Evolutionary conservation across 2,888 invertebrate species (phyloP).

Genomic region (Caenorhabditis sp.): DNA sequence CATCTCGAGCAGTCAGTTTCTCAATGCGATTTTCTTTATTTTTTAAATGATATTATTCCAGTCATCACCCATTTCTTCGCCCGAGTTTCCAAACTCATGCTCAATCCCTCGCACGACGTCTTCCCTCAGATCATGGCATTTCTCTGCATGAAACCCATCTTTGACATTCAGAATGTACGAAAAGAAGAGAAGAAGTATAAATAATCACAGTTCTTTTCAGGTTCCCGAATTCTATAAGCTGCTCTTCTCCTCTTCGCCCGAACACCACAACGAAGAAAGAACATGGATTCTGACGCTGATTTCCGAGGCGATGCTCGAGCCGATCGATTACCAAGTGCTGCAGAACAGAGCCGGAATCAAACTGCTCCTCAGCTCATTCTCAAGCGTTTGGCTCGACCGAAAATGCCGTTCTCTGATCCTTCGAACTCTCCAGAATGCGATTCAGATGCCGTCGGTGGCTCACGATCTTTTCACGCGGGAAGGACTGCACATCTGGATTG

Average conservation of each 20-base stretch:
- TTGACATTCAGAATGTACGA: conserved; percentile 84
- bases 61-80: conserved; percentile 86
- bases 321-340: conserved; percentile 86
- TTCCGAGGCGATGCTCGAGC: conserved; percentile 86
- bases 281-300: conserved; percentile 88
- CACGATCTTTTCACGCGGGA: conserved; percentile 58
- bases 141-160: conserved; percentile 86
- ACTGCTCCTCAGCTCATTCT: conserved; percentile 53
- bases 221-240: conserved; percentile 91
- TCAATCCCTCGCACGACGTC: conserved; percentile 86
- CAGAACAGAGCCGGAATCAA: conserved; percentile 79
- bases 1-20: conserved; percentile 63
- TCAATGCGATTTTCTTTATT: not conserved
- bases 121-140: conserved; percentile 88
- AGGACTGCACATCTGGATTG: conserved; percentile 65
- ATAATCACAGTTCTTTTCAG: conserved; percentile 2
- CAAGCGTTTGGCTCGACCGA: conserved; percentile 39
- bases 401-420: conserved; percentile 42
- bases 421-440: conserved; percentile 33
- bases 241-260: conserved; percentile 87
- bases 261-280: conserved; percentile 83
- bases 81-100: conserved; percentile 85
- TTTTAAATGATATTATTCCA: conserved; percentile 35
- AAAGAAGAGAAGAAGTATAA: not conserved
- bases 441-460: conserved; percentile 60